Conservation (phyloP, 2,888 invertebrate species). For the Onchidella celtica region DNA sequence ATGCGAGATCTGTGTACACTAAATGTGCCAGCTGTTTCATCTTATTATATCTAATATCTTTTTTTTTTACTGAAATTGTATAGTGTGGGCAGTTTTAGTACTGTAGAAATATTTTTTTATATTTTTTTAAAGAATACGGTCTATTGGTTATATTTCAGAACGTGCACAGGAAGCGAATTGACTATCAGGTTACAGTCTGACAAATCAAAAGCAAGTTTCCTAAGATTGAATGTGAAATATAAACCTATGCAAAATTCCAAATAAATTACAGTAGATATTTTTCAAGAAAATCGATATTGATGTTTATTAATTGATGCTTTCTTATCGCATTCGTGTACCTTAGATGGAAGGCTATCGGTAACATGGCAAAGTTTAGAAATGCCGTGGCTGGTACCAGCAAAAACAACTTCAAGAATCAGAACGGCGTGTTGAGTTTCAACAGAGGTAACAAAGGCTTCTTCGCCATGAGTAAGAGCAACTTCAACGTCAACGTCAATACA, state of each 20-base stretch:
- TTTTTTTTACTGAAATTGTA: no score
- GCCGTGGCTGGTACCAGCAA: slow-evolving; percentile 68
- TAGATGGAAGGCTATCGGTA: slow-evolving; percentile 74
- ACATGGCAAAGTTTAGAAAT: slow-evolving; percentile 78
- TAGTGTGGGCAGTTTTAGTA: neutral
- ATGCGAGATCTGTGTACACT: no score
- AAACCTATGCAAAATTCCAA: neutral
- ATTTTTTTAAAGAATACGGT: neutral
- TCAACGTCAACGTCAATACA: slow-evolving; percentile 71
- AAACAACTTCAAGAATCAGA: slow-evolving; percentile 62
- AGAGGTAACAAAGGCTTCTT: slow-evolving; percentile 77
- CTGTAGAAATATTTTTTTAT: neutral
- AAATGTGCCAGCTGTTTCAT: no score
- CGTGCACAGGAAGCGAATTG: no score
- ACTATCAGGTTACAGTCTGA: no score
- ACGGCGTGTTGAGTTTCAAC: slow-evolving; percentile 74
- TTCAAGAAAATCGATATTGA: no score
- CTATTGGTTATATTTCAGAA: neutral
- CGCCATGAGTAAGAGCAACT: slow-evolving; percentile 72
- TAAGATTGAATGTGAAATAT: no score
- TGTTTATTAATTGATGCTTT: neutral
- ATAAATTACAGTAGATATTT: neutral
- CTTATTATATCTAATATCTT: no score
- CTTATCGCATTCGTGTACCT: neutral
- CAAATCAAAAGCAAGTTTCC: no score